Conservation (phyloP, 2,888 invertebrate species). For the Epistrophella euchroma region DNA sequence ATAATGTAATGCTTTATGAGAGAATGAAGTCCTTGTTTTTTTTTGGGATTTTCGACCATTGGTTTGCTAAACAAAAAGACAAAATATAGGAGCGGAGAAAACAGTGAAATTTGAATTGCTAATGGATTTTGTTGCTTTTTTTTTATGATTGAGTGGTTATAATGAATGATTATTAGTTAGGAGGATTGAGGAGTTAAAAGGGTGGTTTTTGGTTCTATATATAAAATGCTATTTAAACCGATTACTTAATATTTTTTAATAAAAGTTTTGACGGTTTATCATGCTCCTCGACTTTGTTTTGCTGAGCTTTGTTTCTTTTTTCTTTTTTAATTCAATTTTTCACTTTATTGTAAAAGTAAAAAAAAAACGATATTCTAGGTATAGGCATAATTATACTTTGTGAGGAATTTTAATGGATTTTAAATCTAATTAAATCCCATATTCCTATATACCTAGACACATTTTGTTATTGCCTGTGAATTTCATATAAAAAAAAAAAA, state of each 20-base stretch:
- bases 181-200: background rate
- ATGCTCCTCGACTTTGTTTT: background rate
- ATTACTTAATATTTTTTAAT: background rate
- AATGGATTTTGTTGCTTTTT: constrained; percentile 43
- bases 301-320: no score
- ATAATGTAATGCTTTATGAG: background rate
- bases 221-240: background rate
- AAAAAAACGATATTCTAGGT: no score
- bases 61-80: background rate
- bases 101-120: constrained; percentile 56
- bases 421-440: constrained; percentile 11
- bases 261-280: background rate
- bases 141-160: constrained; percentile 11
- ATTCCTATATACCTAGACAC: background rate
- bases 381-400: no score
- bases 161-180: constrained; percentile 4
- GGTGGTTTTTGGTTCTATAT: constrained; percentile 1
- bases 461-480: no score
- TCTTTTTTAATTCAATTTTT: no score
- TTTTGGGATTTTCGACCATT: constrained; percentile 1
- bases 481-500: no score
- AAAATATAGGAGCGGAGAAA: background rate
- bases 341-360: no score
- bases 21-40: constrained; percentile 7
- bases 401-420: background rate